phyloP scores from a whole-genome alignment of 2,113 vertebrate genomes.

The Erpornis zantholeuca region DNA sequence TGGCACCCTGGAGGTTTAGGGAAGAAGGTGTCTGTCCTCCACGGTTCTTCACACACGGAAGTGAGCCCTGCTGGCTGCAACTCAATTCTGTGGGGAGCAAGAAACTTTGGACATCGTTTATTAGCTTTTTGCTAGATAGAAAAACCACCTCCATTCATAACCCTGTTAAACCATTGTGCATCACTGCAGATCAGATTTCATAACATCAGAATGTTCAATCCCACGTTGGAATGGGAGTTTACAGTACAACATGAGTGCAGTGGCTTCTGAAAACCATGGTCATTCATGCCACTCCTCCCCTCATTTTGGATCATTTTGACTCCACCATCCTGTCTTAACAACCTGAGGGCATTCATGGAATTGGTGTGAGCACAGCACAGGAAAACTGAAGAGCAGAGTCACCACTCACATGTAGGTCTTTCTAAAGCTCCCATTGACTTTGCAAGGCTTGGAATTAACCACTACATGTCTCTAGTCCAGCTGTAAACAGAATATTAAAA shows the following conservation, averaged over 20 bases:
- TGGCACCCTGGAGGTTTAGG: not conserved
- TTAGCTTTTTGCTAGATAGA: not conserved
- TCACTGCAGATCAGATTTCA: not conserved
- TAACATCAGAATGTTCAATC: not conserved
- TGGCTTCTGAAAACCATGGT: not conserved
- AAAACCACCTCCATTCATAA: not conserved
- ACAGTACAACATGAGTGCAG: not conserved
- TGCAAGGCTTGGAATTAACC: not conserved
- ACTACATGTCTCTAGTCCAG: not conserved
- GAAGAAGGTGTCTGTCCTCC: not conserved
- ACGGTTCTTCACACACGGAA: not conserved
- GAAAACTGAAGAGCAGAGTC: not conserved
- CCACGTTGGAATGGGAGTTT: not conserved
- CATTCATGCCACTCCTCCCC: not conserved
- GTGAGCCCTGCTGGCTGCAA: not conserved
- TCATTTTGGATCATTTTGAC: not conserved
- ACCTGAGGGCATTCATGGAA: not conserved
- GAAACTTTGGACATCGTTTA: not conserved
- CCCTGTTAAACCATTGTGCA: not conserved
- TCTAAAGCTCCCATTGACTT: not conserved
- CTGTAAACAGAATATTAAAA: not conserved
- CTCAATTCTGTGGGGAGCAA: not conserved
- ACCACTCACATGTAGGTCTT: not conserved
- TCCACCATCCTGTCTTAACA: not conserved
- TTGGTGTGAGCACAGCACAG: not conserved